Base-by-base conservation (phyloP, 2,113 vertebrate species). In the Gracilinanus agilis region DNA sequence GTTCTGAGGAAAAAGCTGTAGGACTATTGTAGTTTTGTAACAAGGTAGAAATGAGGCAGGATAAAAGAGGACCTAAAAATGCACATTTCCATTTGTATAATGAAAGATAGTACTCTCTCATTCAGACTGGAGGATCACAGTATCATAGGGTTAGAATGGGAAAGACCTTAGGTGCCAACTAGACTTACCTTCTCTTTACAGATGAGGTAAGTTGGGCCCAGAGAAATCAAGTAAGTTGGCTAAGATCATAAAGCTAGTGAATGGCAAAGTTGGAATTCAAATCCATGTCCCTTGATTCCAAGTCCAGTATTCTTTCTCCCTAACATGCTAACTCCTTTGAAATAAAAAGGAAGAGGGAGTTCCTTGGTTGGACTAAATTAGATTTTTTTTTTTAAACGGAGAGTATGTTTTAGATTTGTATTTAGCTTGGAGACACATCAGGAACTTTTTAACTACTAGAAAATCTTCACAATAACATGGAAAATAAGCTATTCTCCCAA, bases 351-450 rank as follows among this genome's bases (percentile, higher is more conserved):
- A 61, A 61, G 27, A 58, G 3, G 25, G 21, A 75, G 29, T 75
- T n/a, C 34, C 61, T 75, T 75, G 61, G 12, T n/a, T 75, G 34
- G n/a, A 75, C 61, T n/a, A 75, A n/a, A 19, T n/a, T 19, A n/a
- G 29, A n/a, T n/a, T n/a, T 16, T 75, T 61, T 61, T 67, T 58
- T 27, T 3, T 3, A 49, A 61, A 67, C 29, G 27, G 29, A n/a
- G 12, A 75, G 19, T n/a, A 75, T 75, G 19, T 75, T 23, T 83
- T 44, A 54, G 12, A 3, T 94, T 27, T 44, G 53, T 95, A 94
- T 88, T 96, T 95, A 54, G 40, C 58, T 96, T 95, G 54, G 92
- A 93, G 91, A 58, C 53, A 44, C 56, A 83, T 44, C 54, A 16
- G 49, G 56, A 91, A 56, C 21, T 75, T 92, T 55, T 25, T 92